These are phyloP conservation scores for Macrosteles quadrilineatus DNA, from an alignment of 1,140 invertebrate genomes.

Conservation along the genomic window DNA sequence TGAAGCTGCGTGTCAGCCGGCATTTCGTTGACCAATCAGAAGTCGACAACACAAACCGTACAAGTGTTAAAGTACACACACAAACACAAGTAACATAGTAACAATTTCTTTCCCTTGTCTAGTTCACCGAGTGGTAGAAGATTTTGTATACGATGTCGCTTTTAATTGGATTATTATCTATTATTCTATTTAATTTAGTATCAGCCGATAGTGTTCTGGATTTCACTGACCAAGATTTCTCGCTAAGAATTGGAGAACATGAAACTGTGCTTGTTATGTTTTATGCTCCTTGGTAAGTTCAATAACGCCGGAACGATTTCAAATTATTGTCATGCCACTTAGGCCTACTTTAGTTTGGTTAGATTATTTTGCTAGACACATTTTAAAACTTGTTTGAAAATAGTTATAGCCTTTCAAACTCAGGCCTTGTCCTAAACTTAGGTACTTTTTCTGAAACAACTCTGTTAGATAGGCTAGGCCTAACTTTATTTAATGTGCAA, in stretches of 20 bases:
- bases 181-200: slow-evolving; percentile 18
- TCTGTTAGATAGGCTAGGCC: no score
- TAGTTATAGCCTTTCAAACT: no score
- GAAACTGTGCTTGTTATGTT: slow-evolving; percentile 96
- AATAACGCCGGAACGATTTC: not conserved
- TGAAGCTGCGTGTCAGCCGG: not conserved
- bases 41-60: slow-evolving; percentile 32
- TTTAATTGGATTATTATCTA: not conserved
- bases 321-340: not conserved
- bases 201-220: slow-evolving; percentile 76
- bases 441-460: no score
- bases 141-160: not conserved
- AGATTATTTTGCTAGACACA: no score
- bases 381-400: no score
- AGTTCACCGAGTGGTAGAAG: not conserved
- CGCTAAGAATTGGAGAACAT: slow-evolving; percentile 69
- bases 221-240: slow-evolving; percentile 83
- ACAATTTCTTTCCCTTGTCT: no score
- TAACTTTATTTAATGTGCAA: no score
- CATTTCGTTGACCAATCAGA: slow-evolving; percentile 27
- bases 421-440: no score
- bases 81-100: no score
- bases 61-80: no score
- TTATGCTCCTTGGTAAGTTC: slow-evolving; percentile 94
- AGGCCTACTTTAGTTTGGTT: no score